These are phyloP conservation scores for Trinectes maculatus DNA, from an alignment of 2,113 vertebrate genomes.

Conservation along the genomic window DNA sequence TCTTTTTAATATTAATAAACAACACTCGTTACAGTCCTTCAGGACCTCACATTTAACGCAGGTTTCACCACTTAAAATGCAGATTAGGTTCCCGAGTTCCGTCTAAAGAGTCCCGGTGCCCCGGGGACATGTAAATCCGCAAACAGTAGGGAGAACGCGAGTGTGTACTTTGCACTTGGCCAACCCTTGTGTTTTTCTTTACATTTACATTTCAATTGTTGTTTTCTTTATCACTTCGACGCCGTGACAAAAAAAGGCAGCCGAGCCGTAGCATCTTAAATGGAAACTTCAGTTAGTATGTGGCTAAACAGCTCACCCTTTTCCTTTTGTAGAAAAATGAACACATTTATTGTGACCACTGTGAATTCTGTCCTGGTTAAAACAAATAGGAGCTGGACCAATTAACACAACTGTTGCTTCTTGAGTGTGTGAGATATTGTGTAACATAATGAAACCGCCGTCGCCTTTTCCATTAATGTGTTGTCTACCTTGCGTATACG, in stretches of 20 bases:
- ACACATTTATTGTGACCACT: neutral
- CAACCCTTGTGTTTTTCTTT: neutral
- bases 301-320: neutral
- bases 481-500: neutral
- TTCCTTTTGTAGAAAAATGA: no score
- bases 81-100: neutral
- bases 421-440: neutral
- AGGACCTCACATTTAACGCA: neutral
- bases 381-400: neutral
- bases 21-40: neutral
- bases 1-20: neutral
- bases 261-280: neutral
- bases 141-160: no score
- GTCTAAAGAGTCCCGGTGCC: neutral
- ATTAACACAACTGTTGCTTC: neutral
- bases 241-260: neutral
- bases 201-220: neutral
- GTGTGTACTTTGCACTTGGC: no score
- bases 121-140: no score
- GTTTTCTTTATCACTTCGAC: neutral
- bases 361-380: neutral
- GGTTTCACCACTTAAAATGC: neutral
- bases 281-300: neutral
- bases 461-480: neutral
- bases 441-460: neutral